Percentiles rank a stretch among this genome's conserved stretches.
These are phyloP conservation scores for Neoscelio sp. DNA, from an alignment of 2,888 invertebrate genomes.

Conservation along the genomic window DNA sequence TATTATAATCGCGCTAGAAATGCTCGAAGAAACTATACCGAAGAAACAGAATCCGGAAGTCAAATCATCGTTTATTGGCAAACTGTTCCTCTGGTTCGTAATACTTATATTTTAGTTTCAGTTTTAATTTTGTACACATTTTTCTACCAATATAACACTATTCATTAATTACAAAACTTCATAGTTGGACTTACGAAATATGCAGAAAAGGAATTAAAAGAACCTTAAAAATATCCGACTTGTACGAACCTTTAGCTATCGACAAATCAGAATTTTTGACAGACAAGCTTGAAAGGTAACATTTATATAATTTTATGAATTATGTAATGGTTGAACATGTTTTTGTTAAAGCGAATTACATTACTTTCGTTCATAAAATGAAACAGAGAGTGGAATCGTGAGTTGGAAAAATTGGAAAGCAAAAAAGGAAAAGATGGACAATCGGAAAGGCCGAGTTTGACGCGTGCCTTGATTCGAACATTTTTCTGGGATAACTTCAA, in stretches of 20 bases:
- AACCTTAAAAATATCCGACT: background rate
- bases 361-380: too few relatives aligned
- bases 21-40: too few relatives aligned
- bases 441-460: slow-evolving; percentile 18
- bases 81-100: slow-evolving; percentile 11
- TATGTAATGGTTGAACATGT: too few relatives aligned
- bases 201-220: slow-evolving; percentile 1
- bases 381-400: slow-evolving; percentile 33
- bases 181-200: slow-evolving; percentile 12
- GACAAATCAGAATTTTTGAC: slow-evolving; percentile 19
- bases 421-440: background rate
- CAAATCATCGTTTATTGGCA: background rate
- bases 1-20: too few relatives aligned
- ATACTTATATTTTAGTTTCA: background rate
- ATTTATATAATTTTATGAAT: background rate
- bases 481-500: slow-evolving; percentile 40
- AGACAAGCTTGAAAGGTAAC: slow-evolving; percentile 23
- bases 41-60: background rate
- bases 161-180: background rate
- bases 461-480: slow-evolving; percentile 14
- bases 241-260: background rate
- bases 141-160: too few relatives aligned
- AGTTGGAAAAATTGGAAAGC: slow-evolving; percentile 6
- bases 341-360: background rate
- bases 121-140: too few relatives aligned